Percentiles rank a stretch among this genome's conserved stretches.
These are phyloP conservation scores for Apodemia mormo DNA, from an alignment of 2,888 invertebrate species.

Conservation along the genomic window DNA sequence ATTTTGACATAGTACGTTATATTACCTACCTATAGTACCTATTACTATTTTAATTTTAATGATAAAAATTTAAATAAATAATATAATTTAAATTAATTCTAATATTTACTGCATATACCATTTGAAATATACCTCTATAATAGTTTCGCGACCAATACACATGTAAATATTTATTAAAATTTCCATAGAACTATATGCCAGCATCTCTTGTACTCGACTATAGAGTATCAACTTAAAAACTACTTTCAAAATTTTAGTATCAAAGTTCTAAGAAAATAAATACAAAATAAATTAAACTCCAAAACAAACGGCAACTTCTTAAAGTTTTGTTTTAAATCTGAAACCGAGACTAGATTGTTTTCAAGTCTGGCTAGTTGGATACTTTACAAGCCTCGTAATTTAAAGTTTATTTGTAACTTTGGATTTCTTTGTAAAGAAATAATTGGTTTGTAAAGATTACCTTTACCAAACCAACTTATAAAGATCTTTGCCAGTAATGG, in stretches of 20 bases:
- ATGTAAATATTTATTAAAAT: too few relatives aligned
- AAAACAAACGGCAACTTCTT: slow-evolving; percentile 37
- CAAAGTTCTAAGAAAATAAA: slow-evolving; percentile 24
- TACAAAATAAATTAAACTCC: slow-evolving; percentile 27
- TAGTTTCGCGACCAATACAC: too few relatives aligned
- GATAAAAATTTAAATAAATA: too few relatives aligned
- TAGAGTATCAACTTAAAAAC: background rate
- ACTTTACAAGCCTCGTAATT: slow-evolving; percentile 40
- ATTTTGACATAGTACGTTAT: too few relatives aligned
- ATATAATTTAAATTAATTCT: too few relatives aligned
- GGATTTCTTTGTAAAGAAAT: slow-evolving; percentile 36
- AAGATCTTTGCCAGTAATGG: background rate
- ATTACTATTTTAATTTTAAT: too few relatives aligned
- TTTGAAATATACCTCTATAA: too few relatives aligned
- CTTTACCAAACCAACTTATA: background rate
- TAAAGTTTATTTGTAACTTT: slow-evolving; percentile 38
- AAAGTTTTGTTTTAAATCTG: slow-evolving; percentile 43
- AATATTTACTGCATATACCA: too few relatives aligned
- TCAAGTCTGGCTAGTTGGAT: slow-evolving; percentile 42
- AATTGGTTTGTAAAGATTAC: slow-evolving; percentile 29
- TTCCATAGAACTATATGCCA: too few relatives aligned
- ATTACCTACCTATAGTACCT: too few relatives aligned
- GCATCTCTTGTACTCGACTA: too few relatives aligned
- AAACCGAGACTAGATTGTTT: slow-evolving; percentile 39
- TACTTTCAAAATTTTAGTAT: slow-evolving; percentile 9